phyloP scores from a whole-genome alignment of 2,888 invertebrate genomes.

The Rhingia campestris region DNA sequence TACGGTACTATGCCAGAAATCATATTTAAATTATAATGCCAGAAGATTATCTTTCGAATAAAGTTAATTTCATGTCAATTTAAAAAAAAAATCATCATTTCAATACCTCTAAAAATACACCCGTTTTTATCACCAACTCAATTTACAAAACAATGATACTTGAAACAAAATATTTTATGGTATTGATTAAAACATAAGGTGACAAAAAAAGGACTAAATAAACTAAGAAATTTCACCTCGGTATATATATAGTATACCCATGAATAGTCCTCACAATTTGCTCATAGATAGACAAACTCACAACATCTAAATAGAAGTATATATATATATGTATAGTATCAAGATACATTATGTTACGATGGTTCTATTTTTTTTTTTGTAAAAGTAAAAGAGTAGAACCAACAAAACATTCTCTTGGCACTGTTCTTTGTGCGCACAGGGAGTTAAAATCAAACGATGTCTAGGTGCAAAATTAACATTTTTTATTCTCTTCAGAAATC shows the following conservation, averaged over 20 bases:
- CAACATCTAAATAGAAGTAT: conserved; percentile 27
- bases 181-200: conserved; percentile 52
- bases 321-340: conserved; percentile 1
- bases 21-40: no score
- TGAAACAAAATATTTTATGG: conserved; percentile 53
- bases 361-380: not conserved
- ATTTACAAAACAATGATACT: conserved; percentile 52
- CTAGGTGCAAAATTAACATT: conserved; percentile 27
- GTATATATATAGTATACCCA: conserved; percentile 17
- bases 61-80: no score
- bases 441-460: conserved; percentile 21
- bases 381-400: conserved; percentile 22
- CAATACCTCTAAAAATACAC: no score
- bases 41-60: no score
- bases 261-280: conserved; percentile 43
- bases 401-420: conserved; percentile 37
- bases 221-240: conserved; percentile 37
- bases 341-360: not conserved
- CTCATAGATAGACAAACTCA: conserved; percentile 49
- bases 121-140: no score
- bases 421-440: conserved; percentile 33
- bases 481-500: conserved; percentile 43
- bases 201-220: conserved; percentile 30
- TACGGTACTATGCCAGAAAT: no score
- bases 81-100: no score